Percentiles rank a stretch among this genome's conserved stretches.
Conservation (phyloP, 2,797 vertebrate species). For the Parauchenoglanis ngamensis region DNA sequence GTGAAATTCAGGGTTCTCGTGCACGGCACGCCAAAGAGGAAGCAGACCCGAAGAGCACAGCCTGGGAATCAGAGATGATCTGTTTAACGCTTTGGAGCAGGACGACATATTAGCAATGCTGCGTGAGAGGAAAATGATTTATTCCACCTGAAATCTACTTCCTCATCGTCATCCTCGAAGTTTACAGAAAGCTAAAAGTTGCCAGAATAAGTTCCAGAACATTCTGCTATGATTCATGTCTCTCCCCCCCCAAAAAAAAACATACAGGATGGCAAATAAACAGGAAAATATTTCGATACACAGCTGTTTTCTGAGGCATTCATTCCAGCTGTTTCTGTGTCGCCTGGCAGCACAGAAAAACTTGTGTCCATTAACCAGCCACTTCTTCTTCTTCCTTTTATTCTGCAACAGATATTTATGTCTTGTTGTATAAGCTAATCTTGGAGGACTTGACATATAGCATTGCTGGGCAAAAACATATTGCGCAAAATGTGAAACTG, state of each 20-base stretch:
- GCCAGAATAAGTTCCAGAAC: slow-evolving; percentile 1
- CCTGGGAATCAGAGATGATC: slow-evolving; percentile 53
- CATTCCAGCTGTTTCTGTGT: slow-evolving; percentile 14
- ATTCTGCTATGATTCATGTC: background rate
- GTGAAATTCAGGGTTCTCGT: slow-evolving; percentile 51
- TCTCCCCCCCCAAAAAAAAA: background rate
- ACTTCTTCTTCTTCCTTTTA: background rate
- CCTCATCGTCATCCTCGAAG: background rate
- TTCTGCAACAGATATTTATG: background rate
- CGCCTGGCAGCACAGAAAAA: background rate
- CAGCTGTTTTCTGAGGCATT: slow-evolving; percentile 1
- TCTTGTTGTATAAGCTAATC: background rate
- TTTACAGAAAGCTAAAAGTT: background rate
- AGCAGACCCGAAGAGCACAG: slow-evolving; percentile 36
- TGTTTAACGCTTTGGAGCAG: slow-evolving; percentile 35
- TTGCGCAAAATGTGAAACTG: background rate
- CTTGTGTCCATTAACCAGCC: background rate
- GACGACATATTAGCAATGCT: background rate
- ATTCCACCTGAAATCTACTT: background rate
- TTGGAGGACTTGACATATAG: background rate
- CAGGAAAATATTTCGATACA: slow-evolving; percentile 3
- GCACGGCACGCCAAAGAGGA: slow-evolving; percentile 37
- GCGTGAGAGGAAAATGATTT: background rate
- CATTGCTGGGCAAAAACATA: background rate
- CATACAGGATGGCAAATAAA: background rate